Base-by-base conservation (phyloP, 1,140 invertebrate genomes). In the Drosophila parvula region DNA sequence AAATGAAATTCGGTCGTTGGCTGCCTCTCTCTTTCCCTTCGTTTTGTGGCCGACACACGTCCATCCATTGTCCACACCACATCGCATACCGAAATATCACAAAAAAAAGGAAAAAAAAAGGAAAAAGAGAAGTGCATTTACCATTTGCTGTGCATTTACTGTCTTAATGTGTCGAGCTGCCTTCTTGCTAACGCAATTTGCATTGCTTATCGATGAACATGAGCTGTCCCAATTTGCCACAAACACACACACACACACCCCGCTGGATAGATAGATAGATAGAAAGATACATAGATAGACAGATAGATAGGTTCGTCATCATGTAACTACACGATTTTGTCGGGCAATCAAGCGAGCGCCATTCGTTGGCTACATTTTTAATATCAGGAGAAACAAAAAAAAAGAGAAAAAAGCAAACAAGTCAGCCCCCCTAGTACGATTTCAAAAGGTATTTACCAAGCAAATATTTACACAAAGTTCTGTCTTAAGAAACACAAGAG, bases 181-280 rank as follows among this genome's bases (percentile, higher is more conserved):
- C 45, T 43, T 63, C 48, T 69, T 69, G 48, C 18, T 32, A 36
- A 16, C 45, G 61, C 61, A 44, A 69, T 69, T 67, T 67, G 16
- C 61, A 65, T 65, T 65, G 55, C 59, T 41, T 50, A 68, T 68
- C 64, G 60, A 65, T 65, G 45, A 30, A 41, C 60, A 65, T 48
- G 44, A 41, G 64, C 40, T 64, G 16, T 34, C 36, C 34, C 34
- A 68, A 64, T 68, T 64, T 68, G 60, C 36, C 18, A 50, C 16
- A 38, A 0, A 28, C n/a, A 14, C 28, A 41, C 34, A 57, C 11
- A 16, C 27, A 5, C 34, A 12, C 5, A 14, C 9, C 7, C 2
- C 7, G 30, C 3, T 30, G 11, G 0, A 27, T 11, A 47, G n/a
- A 11, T 28, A 14, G 12, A 30, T 36, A 38, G n/a, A 30, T 32